Evolutionary conservation across 2,113 vertebrate species (phyloP), one percentile per base, ranked within the genome.

Genomic region (Hydrochoerus hydrochaeris): DNA sequence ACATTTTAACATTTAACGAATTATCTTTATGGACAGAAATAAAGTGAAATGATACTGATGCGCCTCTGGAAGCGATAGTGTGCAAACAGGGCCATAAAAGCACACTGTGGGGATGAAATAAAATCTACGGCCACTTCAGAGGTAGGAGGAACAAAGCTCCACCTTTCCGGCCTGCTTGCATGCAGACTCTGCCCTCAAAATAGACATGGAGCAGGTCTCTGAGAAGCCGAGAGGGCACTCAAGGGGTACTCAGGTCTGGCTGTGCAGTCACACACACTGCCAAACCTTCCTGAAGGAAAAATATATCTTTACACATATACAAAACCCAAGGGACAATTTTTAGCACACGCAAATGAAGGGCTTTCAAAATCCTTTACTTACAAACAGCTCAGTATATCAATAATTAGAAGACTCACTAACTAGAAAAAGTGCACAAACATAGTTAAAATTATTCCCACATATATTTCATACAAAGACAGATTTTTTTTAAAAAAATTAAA

Each of bases 11-110:
- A 63, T 52, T 82, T 58, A 91, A 81, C 49, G 7, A 71, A 83
- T 67, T 95, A 57, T 88, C 85, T 67, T 90, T 96, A 94, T 12
- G 30, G 67, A 71, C 35, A 71, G 46, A 82, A 90, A 77, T 67
- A 95, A 89, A 65, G 57, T 49, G 62, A 65, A 94, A 75, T 46
- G 67, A 57, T 10, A 41, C 38, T 19, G 30, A 35, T 94, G 71
- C 26, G 30, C 52, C 85, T 49, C 24, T 90, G 60, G 69, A 60
- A 85, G 92, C 89, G 67, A 19, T 67, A 69, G 52, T 78, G 35
- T 60, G 41, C 38, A 94, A 93, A 90, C 3, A 28, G 41, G 73
- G 24, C 24, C 49, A 81, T 69, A 58, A 89, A 77, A 88, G 12
- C n/a, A 24, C 7, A 63, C 26, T 57, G 78, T 14, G 0, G 82